Percentiles rank a stretch among this genome's conserved stretches.
Evolutionary conservation across 2,797 vertebrate species (phyloP).

Genomic region (Aldrovandia affinis): DNA sequence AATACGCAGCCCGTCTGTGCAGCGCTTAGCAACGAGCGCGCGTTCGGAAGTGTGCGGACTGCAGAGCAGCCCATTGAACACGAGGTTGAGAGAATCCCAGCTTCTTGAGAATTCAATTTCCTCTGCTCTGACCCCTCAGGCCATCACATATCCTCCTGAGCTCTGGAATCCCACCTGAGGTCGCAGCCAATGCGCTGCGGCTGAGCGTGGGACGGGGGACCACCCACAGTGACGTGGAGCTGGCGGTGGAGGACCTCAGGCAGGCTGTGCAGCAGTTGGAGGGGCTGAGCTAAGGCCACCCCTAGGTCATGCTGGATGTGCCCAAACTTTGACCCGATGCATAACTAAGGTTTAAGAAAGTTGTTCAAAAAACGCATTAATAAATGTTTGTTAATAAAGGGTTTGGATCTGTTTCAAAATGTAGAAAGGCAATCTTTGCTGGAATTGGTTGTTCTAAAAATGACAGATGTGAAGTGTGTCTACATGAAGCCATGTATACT

Average conservation of each 20-base stretch:
- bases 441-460: background rate
- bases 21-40: no score
- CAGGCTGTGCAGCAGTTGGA: constrained; percentile 78
- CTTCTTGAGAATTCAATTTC: background rate
- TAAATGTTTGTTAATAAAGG: background rate
- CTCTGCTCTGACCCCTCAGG: constrained; percentile 61
- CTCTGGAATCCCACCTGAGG: constrained; percentile 76
- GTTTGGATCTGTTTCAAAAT: background rate
- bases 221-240: constrained; percentile 81
- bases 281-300: constrained; percentile 16
- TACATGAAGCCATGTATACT: background rate
- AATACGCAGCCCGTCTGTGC: background rate
- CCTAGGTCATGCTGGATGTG: background rate
- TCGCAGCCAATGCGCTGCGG: constrained; percentile 86
- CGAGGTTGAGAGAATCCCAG: background rate
- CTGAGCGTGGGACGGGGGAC: constrained; percentile 88
- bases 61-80: constrained; percentile 40
- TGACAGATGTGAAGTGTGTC: background rate
- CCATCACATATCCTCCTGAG: constrained; percentile 88
- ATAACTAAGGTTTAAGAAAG: background rate
- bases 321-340: background rate
- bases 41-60: constrained; percentile 37
- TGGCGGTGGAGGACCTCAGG: constrained; percentile 82
- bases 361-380: background rate
- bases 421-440: background rate